A percentile compares a stretch with the other conserved stretches of the same genome.
phyloP scores from a whole-genome alignment of 2,888 invertebrate genomes.

The Nemoura dubitans region DNA sequence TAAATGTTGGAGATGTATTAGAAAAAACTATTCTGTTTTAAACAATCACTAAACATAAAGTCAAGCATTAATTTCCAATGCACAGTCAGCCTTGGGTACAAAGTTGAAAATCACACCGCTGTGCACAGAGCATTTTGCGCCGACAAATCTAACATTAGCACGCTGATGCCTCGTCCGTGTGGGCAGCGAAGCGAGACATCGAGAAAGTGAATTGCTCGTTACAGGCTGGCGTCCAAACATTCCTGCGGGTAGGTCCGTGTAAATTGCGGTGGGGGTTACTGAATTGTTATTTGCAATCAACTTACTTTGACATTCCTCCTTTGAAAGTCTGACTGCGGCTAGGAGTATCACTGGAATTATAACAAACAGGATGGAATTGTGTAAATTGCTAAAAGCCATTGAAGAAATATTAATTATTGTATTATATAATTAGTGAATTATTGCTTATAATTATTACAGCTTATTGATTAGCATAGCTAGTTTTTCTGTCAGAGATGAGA shows the following conservation, averaged over 20 bases:
- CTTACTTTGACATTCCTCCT: slow-evolving; percentile 57
- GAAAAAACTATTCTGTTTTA: neutral
- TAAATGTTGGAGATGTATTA: neutral
- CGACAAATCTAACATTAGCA: neutral
- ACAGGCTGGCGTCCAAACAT: neutral
- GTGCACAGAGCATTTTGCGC: neutral
- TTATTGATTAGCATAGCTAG: neutral
- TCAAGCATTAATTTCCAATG: neutral
- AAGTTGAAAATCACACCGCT: neutral
- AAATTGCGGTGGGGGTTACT: neutral
- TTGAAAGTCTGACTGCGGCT: slow-evolving; percentile 54
- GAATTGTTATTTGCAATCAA: slow-evolving; percentile 42
- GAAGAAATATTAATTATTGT: neutral
- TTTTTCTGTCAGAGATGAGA: neutral
- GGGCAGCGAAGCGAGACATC: neutral
- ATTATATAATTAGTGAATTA: slow-evolving; percentile 8
- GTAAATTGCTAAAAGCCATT: neutral
- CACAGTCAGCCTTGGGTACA: neutral
- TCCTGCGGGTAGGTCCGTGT: neutral
- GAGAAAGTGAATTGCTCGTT: neutral
- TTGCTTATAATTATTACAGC: neutral
- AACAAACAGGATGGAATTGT: slow-evolving; percentile 36
- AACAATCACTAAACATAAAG: neutral
- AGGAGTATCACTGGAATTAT: slow-evolving; percentile 54
- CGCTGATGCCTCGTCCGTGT: neutral